These are phyloP conservation scores for Brachypteracias leptosomus DNA, from an alignment of 2,113 vertebrate species.

Conservation along the genomic window DNA sequence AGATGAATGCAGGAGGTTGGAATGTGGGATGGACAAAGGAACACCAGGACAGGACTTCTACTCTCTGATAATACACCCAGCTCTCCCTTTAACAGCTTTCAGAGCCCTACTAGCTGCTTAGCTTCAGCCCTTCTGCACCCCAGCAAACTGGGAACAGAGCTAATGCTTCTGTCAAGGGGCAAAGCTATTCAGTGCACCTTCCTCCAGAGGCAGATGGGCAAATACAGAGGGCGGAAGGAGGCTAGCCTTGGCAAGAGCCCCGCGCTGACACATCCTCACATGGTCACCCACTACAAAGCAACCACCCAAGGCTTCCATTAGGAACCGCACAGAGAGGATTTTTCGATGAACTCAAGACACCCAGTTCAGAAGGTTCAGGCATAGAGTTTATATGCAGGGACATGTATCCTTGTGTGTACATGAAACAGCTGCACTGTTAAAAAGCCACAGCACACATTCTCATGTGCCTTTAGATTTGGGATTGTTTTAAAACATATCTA, in stretches of 20 bases:
- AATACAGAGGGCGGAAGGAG: not conserved
- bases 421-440: not conserved
- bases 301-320: not conserved
- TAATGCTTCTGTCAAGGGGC: not conserved
- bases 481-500: not conserved
- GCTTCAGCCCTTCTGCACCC: not conserved
- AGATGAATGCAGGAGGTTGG: conserved; percentile 67
- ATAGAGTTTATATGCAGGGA: not conserved
- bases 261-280: not conserved
- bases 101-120: not conserved
- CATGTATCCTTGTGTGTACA: not conserved
- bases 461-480: not conserved
- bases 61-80: not conserved
- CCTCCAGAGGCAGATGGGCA: not conserved
- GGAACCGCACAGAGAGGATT: not conserved
- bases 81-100: not conserved
- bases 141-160: not conserved
- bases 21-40: conserved; percentile 58
- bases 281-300: not conserved
- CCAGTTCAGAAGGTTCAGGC: not conserved
- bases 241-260: not conserved
- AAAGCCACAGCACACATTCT: not conserved
- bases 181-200: not conserved
- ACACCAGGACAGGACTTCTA: conserved; percentile 9
- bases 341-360: not conserved